Percentiles rank a stretch among this genome's conserved stretches.
Conservation (phyloP, 1,140 invertebrate genomes). For the Drosophila lacteicornis region DNA sequence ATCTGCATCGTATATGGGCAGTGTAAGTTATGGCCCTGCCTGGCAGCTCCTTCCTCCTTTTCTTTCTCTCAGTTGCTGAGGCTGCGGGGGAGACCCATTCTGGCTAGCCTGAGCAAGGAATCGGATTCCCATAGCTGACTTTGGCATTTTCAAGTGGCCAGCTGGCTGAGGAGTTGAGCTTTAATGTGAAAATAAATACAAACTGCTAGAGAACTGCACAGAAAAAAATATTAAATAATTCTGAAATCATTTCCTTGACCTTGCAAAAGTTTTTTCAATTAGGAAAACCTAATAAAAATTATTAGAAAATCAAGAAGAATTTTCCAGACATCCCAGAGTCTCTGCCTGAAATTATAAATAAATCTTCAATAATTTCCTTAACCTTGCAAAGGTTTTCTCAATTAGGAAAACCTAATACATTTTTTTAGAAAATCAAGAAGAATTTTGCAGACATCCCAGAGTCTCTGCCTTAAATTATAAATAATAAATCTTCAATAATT, state of each 20-base stretch:
- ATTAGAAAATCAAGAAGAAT: neutral
- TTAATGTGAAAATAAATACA: neutral
- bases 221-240: neutral
- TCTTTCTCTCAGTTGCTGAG: neutral
- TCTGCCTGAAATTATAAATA: neutral
- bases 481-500: neutral
- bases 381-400: neutral
- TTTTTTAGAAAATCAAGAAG: no score
- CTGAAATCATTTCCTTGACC: neutral
- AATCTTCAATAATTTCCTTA: neutral
- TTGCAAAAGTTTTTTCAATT: no score
- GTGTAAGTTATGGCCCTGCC: slow-evolving; percentile 41
- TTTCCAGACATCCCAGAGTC: no score
- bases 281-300: neutral
- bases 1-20: slow-evolving; percentile 48
- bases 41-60: neutral
- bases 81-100: slow-evolving; percentile 6
- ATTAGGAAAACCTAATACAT: neutral
- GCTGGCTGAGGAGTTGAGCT: neutral
- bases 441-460: no score
- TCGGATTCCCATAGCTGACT: slow-evolving; percentile 28
- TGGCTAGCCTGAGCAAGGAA: slow-evolving; percentile 13
- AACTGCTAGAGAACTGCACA: neutral
- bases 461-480: no score
- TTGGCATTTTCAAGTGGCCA: slow-evolving; percentile 27